These are phyloP conservation scores for Euproctis similis DNA, from an alignment of 2,888 invertebrate species.

Conservation along the genomic window DNA sequence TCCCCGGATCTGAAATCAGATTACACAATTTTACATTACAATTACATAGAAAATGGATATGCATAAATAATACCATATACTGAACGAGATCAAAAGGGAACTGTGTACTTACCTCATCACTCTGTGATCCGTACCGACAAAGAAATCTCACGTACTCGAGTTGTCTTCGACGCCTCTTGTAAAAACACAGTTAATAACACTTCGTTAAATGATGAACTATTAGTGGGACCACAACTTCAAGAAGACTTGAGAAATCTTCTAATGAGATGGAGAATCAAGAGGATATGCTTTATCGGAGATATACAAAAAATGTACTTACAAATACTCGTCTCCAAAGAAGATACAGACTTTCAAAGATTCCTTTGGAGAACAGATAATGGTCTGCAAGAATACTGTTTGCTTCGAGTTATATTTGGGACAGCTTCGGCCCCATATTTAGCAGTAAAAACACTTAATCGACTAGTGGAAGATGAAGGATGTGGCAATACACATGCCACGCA, in stretches of 20 bases:
- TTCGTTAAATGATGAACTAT: slow-evolving; percentile 14
- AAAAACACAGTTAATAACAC: slow-evolving; percentile 5
- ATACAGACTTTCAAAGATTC: neutral
- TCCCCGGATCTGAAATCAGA: too few species aligned
- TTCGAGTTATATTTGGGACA: slow-evolving; percentile 13
- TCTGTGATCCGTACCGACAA: slow-evolving; percentile 16
- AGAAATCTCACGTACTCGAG: neutral
- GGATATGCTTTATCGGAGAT: slow-evolving; percentile 16
- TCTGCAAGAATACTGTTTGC: neutral
- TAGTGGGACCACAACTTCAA: slow-evolving; percentile 18
- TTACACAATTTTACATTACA: too few species aligned
- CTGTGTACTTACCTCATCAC: slow-evolving; percentile 19
- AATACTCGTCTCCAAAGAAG: neutral
- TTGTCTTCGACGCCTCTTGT: neutral
- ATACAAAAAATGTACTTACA: slow-evolving; percentile 17
- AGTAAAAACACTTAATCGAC: slow-evolving; percentile 13
- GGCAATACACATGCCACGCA: neutral
- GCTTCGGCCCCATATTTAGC: slow-evolving; percentile 19
- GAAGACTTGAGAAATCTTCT: slow-evolving; percentile 11
- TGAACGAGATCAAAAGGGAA: neutral
- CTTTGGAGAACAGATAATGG: neutral
- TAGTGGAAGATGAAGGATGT: slow-evolving; percentile 12
- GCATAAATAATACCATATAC: too few species aligned
- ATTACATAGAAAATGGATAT: too few species aligned
- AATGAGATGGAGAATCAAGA: slow-evolving; percentile 5